phyloP scores from a whole-genome alignment of 2,888 invertebrate species.

The Sphecodes monilicornis region DNA sequence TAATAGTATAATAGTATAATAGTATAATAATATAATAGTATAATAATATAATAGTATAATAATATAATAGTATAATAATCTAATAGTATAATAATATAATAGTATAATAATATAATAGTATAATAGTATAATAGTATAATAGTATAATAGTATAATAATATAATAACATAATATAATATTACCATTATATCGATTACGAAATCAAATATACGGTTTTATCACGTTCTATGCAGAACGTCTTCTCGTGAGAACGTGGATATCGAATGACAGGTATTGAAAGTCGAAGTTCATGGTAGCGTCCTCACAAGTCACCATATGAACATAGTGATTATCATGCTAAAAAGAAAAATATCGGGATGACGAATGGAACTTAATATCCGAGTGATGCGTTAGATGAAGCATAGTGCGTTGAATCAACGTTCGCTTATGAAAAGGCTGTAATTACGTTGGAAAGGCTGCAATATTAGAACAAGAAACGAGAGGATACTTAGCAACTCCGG shows the following conservation, averaged over 20 bases:
- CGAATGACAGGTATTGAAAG: not conserved
- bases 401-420: not conserved
- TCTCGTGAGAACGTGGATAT: not conserved
- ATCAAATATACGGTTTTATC: constrained; percentile 18
- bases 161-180: too few relatives aligned
- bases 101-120: too few relatives aligned
- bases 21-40: too few relatives aligned
- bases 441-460: not conserved
- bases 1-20: too few relatives aligned
- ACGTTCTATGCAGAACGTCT: not conserved
- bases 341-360: not conserved
- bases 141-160: too few relatives aligned
- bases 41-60: too few relatives aligned
- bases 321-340: not conserved
- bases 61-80: too few relatives aligned
- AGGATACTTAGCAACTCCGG: not conserved
- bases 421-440: not conserved
- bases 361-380: not conserved
- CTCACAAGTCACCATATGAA: not conserved
- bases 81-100: too few relatives aligned
- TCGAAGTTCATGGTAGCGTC: not conserved
- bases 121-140: too few relatives aligned
- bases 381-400: not conserved
- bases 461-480: not conserved
- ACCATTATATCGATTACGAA: constrained; percentile 22